Conservation (phyloP, 2,113 vertebrate species). For the Coptodon bakossiorum region DNA sequence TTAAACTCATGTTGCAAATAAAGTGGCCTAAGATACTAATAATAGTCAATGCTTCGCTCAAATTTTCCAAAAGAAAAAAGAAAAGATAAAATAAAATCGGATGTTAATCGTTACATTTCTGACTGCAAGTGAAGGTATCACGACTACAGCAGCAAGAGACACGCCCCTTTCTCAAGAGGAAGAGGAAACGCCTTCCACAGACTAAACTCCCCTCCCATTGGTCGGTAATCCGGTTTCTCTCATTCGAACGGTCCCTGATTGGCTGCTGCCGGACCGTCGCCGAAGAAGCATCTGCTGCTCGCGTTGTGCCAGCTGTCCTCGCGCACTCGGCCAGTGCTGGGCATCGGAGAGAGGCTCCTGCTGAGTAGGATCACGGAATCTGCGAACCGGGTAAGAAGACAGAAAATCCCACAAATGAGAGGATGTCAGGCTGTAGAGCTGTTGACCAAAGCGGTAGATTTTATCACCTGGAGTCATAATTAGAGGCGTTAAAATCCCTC, state of each 20-base stretch:
- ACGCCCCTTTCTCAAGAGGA: conserved; percentile 23
- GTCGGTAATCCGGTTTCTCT: neutral
- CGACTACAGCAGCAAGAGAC: neutral
- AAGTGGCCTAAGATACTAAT: neutral
- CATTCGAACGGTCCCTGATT: neutral
- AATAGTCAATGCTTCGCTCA: neutral
- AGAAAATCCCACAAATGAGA: neutral
- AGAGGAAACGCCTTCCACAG: neutral
- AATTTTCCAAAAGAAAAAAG: neutral
- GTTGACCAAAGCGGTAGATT: neutral
- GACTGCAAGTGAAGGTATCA: conserved; percentile 18
- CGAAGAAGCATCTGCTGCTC: conserved; percentile 45
- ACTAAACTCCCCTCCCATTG: conserved; percentile 25
- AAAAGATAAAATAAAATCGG: neutral
- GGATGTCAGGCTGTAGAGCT: neutral
- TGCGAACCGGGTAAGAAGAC: conserved; percentile 16
- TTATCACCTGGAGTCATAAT: neutral
- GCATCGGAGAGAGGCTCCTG: neutral
- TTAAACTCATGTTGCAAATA: neutral
- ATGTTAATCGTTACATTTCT: neutral
- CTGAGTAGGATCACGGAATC: neutral
- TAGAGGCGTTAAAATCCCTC: neutral
- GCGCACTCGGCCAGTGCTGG: conserved; percentile 33
- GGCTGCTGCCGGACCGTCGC: neutral
- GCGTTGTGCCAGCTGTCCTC: conserved; percentile 55